Evolutionary conservation across 2,888 invertebrate species (phyloP).

Genomic region (Zaprionus obscuricornis): DNA sequence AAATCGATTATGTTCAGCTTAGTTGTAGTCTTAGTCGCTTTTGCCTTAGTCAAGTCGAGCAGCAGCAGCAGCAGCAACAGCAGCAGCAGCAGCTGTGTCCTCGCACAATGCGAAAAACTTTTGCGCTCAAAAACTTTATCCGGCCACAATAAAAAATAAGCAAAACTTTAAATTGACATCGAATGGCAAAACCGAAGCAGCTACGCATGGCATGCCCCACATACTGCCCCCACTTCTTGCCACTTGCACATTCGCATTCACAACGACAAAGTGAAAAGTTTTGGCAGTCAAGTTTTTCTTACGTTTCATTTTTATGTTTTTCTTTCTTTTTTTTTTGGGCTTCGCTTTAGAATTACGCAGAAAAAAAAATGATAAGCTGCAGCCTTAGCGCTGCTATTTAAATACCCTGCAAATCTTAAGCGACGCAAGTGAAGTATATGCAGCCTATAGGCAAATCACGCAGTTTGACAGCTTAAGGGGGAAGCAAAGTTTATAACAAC

Average conservation of each 20-base stretch:
- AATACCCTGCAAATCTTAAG: constrained; percentile 29
- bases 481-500: no score
- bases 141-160: constrained; percentile 28
- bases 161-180: constrained; percentile 76
- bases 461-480: no score
- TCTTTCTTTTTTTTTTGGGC: no score
- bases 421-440: no score
- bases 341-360: constrained; percentile 25
- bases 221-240: constrained; percentile 6
- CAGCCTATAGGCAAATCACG: no score
- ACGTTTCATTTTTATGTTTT: constrained; percentile 15
- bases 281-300: constrained; percentile 29
- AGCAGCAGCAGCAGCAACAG: no score
- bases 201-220: constrained; percentile 46
- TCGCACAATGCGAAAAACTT: constrained; percentile 46
- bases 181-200: constrained; percentile 62
- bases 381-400: neutral
- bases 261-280: constrained; percentile 70
- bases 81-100: constrained; percentile 17
- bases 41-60: constrained; percentile 8
- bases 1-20: constrained; percentile 69
- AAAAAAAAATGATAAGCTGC: constrained; percentile 54
- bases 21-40: constrained; percentile 25
- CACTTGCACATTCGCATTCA: constrained; percentile 57
- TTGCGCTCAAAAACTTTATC: constrained; percentile 46